Evolutionary conservation across 1,140 invertebrate species (phyloP).

Genomic region (Bombus sylvicola): DNA sequence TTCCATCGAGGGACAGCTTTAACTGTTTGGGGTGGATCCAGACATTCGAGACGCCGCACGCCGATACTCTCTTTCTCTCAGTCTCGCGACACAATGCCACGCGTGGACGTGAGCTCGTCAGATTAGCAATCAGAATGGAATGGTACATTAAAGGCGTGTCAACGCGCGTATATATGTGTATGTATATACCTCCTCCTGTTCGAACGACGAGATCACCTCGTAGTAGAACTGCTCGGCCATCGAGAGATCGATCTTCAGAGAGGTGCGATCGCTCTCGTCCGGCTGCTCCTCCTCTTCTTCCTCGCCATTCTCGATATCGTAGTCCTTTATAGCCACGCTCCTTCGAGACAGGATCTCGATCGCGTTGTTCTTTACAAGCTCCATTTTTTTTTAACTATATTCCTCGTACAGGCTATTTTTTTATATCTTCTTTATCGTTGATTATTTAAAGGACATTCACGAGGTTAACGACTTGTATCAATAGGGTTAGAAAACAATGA

Average conservation of each 20-base stretch:
- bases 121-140: conserved; percentile 56
- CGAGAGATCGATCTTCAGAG: conserved; percentile 79
- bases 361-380: conserved; percentile 77
- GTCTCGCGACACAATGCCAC: conserved; percentile 8
- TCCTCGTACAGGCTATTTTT: neutral
- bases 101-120: conserved; percentile 22
- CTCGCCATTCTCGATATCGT: conserved; percentile 68
- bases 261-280: conserved; percentile 69
- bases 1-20: neutral
- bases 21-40: neutral
- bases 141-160: conserved; percentile 63
- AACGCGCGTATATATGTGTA: conserved; percentile 13
- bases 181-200: conserved; percentile 77
- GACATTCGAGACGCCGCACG: neutral
- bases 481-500: neutral
- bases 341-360: conserved; percentile 80
- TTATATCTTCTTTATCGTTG: neutral
- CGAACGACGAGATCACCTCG: conserved; percentile 81
- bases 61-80: neutral
- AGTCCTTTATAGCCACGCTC: conserved; percentile 78
- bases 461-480: no score
- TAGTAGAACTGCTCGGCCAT: conserved; percentile 81
- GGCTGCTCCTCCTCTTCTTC: conserved; percentile 66
- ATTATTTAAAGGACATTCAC: neutral
- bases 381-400: conserved; percentile 65